A percentile compares a stretch with the other conserved stretches of the same genome.
Evolutionary conservation across 2,797 vertebrate genomes (phyloP).

Genomic region (Poeciliopsis paucimaculata): DNA sequence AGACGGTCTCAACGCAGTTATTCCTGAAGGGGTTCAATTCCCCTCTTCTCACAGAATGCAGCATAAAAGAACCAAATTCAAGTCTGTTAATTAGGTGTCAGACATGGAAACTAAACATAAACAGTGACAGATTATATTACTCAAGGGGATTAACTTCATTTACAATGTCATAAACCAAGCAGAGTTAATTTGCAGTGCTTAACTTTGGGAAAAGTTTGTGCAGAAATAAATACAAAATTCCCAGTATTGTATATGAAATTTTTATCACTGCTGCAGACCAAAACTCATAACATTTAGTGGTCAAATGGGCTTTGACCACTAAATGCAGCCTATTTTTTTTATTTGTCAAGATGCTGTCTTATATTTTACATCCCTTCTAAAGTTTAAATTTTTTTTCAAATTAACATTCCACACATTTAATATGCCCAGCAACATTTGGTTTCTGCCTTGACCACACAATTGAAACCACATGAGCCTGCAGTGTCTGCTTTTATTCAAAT

Average conservation of each 20-base stretch:
- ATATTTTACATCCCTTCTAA: neutral
- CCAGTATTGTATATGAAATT: constrained; percentile 36
- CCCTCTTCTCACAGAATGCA: constrained; percentile 54
- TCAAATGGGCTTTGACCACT: neutral
- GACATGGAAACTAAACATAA: constrained; percentile 77
- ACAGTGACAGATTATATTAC: constrained; percentile 76
- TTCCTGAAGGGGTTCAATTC: constrained; percentile 73
- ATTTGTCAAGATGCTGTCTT: neutral
- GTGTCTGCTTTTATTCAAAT: constrained; percentile 15
- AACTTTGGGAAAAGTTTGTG: constrained; percentile 61
- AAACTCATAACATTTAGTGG: constrained; percentile 7
- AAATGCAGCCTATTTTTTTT: neutral
- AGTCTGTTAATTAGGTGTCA: constrained; percentile 82
- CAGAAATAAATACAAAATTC: constrained; percentile 44
- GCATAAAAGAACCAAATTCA: constrained; percentile 69
- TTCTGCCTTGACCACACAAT: neutral
- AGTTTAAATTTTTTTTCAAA: neutral
- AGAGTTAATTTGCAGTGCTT: constrained; percentile 59
- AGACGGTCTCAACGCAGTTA: constrained; percentile 60
- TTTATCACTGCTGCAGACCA: constrained; percentile 12
- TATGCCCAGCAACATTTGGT: neutral
- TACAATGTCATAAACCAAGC: constrained; percentile 62
- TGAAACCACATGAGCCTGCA: neutral
- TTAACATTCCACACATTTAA: neutral
- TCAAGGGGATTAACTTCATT: constrained; percentile 76